Conservation (phyloP, 2,797 vertebrate species). For the Pteronotus mesoamericanus region DNA sequence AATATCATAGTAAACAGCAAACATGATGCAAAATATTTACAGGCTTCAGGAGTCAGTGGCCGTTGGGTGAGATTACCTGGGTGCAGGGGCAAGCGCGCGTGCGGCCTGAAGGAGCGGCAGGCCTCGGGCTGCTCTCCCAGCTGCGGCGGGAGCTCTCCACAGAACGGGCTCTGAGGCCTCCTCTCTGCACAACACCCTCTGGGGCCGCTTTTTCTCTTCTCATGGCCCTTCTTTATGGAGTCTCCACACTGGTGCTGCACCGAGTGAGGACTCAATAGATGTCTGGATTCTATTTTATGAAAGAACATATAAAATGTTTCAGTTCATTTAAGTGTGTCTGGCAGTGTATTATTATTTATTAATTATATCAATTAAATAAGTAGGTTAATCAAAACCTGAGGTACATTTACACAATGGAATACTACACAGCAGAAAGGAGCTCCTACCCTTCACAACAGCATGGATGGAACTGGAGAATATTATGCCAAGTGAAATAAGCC, state of each 20-base stretch:
- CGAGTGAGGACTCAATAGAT: constrained; percentile 57
- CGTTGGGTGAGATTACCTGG: constrained; percentile 67
- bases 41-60: not conserved
- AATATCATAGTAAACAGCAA: not conserved
- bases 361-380: not conserved
- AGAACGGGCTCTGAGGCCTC: constrained; percentile 60
- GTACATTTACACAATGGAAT: too few relatives aligned
- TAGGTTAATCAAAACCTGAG: too few relatives aligned
- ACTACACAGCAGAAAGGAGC: too few relatives aligned
- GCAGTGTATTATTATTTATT: not conserved
- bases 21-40: not conserved
- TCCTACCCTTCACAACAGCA: too few relatives aligned
- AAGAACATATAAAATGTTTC: not conserved
- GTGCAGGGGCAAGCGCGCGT: constrained; percentile 77
- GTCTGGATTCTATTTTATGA: constrained; percentile 65
- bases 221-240: not conserved
- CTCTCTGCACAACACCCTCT: constrained; percentile 80
- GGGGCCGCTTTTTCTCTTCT: constrained; percentile 46
- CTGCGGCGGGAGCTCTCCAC: constrained; percentile 50
- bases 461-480: too few relatives aligned
- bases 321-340: not conserved
- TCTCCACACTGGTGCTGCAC: constrained; percentile 61
- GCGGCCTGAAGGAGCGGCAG: constrained; percentile 60
- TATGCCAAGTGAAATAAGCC: too few relatives aligned
- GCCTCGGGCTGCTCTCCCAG: constrained; percentile 62